Conservation (phyloP, 2,797 vertebrate genomes). For the Tiaroga cobitis region DNA sequence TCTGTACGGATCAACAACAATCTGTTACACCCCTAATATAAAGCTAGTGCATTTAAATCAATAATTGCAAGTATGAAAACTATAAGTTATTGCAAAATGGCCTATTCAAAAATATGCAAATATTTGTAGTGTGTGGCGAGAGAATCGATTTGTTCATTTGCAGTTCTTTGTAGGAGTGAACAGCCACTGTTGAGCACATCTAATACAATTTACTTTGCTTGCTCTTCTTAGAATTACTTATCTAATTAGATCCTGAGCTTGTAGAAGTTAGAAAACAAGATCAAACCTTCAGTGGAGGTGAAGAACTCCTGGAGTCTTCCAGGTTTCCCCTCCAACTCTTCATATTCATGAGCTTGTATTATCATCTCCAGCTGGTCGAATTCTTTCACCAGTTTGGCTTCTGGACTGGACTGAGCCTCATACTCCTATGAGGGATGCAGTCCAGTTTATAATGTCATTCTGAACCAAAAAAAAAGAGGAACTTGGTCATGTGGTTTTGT, state of each 20-base stretch:
- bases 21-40: neutral
- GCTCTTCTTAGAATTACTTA: neutral
- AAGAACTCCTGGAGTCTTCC: conserved; percentile 95
- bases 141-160: neutral
- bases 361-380: conserved; percentile 97
- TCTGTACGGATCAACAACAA: neutral
- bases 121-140: neutral
- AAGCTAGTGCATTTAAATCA: neutral
- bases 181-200: neutral
- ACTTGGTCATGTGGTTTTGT: neutral
- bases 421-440: conserved; percentile 83
- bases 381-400: conserved; percentile 93
- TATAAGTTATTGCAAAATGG: neutral
- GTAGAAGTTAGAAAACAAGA: neutral
- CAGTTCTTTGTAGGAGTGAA: neutral
- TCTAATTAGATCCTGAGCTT: neutral
- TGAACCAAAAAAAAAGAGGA: neutral
- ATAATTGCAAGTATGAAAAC: neutral
- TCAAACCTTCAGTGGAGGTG: conserved; percentile 86
- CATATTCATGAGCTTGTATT: conserved; percentile 94
- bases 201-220: neutral
- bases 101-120: neutral
- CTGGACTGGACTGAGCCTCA: conserved; percentile 86
- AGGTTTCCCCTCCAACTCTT: conserved; percentile 87
- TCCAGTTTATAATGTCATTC: neutral